Conservation (phyloP, 2,113 vertebrate species). For the Sardina pilchardus region DNA sequence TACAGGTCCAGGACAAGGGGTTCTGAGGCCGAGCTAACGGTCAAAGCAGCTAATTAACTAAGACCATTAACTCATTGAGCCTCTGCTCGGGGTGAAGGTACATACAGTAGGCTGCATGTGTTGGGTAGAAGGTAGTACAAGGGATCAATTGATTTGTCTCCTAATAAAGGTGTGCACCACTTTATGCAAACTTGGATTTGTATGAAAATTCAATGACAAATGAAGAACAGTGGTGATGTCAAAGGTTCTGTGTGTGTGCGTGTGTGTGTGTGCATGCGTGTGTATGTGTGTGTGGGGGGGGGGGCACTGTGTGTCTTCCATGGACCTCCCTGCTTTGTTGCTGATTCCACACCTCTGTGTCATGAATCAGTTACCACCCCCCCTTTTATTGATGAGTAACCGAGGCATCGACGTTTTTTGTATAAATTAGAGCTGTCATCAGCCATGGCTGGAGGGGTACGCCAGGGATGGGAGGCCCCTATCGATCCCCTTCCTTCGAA, state of each 20-base stretch:
- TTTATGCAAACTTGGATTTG: too few species aligned
- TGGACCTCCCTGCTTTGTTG: conserved; percentile 21
- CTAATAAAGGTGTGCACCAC: too few species aligned
- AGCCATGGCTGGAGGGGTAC: conserved; percentile 16
- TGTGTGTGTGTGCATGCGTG: conserved; percentile 2
- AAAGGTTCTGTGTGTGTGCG: neutral
- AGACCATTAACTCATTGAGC: neutral
- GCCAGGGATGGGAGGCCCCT: neutral
- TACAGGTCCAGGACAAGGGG: neutral
- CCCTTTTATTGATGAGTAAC: conserved; percentile 27
- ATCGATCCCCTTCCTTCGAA: neutral
- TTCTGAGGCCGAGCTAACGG: neutral
- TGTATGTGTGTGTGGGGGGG: neutral
- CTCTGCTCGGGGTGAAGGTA: neutral
- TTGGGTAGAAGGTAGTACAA: neutral
- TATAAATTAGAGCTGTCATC: conserved; percentile 30
- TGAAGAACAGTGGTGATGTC: neutral
- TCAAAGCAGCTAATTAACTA: neutral
- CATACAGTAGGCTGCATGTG: neutral
- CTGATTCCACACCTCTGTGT: conserved; percentile 22
- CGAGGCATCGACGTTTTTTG: conserved; percentile 22
- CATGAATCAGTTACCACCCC: conserved; percentile 26
- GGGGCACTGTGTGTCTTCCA: neutral
- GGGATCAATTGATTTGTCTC: neutral
- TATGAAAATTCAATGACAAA: too few species aligned